phyloP scores from a whole-genome alignment of 2,888 invertebrate genomes.

The Slavum lentiscoides region DNA sequence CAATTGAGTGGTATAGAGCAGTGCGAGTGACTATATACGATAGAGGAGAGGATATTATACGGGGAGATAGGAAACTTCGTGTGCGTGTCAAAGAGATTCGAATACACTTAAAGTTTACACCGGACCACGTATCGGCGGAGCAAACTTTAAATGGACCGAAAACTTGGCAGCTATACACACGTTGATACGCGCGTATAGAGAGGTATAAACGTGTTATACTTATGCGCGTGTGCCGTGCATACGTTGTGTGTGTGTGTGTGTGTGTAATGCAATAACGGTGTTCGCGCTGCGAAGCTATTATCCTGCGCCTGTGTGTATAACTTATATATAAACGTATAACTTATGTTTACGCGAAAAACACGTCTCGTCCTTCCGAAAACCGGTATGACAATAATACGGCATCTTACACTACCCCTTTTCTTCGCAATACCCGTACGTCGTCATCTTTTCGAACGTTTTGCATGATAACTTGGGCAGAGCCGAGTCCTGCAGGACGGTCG shows the following conservation, averaged over 20 bases:
- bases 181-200: neutral
- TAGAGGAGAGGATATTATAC: neutral
- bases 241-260: neutral
- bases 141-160: conserved; percentile 51
- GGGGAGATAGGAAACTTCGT: neutral
- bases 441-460: too few species aligned
- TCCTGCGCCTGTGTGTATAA: neutral
- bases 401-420: too few species aligned
- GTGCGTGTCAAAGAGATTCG: conserved; percentile 24
- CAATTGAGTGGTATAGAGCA: too few species aligned
- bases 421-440: too few species aligned
- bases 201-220: neutral
- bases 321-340: neutral
- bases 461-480: too few species aligned
- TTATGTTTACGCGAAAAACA: conserved; percentile 21
- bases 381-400: too few species aligned
- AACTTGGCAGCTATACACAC: conserved; percentile 25
- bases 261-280: conserved; percentile 48
- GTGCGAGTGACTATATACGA: too few species aligned
- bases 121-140: conserved; percentile 28
- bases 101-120: conserved; percentile 34
- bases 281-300: conserved; percentile 30
- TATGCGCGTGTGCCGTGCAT: neutral
- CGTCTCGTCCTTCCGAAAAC: neutral
- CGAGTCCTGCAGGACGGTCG: too few species aligned